phyloP scores from a whole-genome alignment of 2,113 vertebrate genomes.

The Chelonoidis abingdonii region DNA sequence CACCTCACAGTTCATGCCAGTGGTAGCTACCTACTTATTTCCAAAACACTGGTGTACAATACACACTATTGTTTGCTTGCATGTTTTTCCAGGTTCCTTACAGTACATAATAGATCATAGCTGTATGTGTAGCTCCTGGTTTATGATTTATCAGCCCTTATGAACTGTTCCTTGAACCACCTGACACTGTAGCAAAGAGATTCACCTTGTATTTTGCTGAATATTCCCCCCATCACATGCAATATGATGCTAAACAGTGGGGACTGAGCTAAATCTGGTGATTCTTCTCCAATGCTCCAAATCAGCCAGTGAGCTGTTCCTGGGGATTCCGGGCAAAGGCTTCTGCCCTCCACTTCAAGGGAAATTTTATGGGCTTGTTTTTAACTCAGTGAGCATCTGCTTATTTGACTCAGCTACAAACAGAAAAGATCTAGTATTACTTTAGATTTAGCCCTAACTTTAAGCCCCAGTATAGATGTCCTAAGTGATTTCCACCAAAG shows the following conservation, averaged over 20 bases:
- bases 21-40: constrained; percentile 3
- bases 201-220: background rate
- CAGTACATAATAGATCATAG: background rate
- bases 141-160: background rate
- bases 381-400: background rate
- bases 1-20: background rate
- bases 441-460: background rate
- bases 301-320: background rate
- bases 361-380: background rate
- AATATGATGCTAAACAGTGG: background rate
- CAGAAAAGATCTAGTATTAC: background rate
- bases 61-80: accelerated
- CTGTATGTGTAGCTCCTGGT: background rate
- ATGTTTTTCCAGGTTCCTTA: background rate
- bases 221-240: background rate
- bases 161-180: background rate
- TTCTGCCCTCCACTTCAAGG: background rate
- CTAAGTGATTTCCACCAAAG: accelerated
- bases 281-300: background rate
- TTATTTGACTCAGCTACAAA: background rate
- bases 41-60: background rate
- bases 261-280: background rate
- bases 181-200: background rate
- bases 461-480: background rate
- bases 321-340: background rate